A percentile compares a stretch with the other conserved stretches of the same genome.
These are phyloP conservation scores for Brachylomia viminalis DNA, from an alignment of 2,888 invertebrate species.

Conservation along the genomic window DNA sequence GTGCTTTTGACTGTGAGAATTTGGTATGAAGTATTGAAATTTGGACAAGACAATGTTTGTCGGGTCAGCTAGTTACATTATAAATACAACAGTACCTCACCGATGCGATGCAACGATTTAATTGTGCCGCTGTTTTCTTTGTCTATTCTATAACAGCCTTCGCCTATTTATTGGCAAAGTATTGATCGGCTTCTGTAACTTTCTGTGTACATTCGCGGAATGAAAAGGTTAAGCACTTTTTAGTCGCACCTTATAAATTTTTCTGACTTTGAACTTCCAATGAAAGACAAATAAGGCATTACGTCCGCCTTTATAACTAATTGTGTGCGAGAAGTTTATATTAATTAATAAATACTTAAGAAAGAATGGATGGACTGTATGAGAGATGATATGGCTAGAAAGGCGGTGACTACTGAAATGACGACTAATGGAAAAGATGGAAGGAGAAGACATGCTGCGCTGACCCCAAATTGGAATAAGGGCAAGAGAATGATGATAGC, in stretches of 20 bases:
- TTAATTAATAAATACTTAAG: not conserved
- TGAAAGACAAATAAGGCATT: too few relatives aligned
- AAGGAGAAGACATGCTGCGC: not conserved
- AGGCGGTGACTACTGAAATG: not conserved
- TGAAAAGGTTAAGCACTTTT: not conserved
- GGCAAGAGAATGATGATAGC: not conserved
- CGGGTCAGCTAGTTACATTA: not conserved
- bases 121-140: conserved; percentile 44
- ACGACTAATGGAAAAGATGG: not conserved
- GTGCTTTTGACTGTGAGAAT: not conserved
- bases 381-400: too few relatives aligned
- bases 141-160: conserved; percentile 51
- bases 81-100: not conserved
- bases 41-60: not conserved
- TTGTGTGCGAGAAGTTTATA: not conserved
- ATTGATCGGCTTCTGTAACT: conserved; percentile 57
- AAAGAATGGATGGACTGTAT: not conserved
- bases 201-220: conserved; percentile 29
- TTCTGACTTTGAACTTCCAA: not conserved
- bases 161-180: conserved; percentile 53
- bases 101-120: conserved; percentile 30
- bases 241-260: not conserved
- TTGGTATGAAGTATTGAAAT: not conserved
- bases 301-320: too few relatives aligned
- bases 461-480: too few relatives aligned